Base-by-base conservation (phyloP, 2,888 invertebrate species). In the Lordiphosa fenestrarum region DNA sequence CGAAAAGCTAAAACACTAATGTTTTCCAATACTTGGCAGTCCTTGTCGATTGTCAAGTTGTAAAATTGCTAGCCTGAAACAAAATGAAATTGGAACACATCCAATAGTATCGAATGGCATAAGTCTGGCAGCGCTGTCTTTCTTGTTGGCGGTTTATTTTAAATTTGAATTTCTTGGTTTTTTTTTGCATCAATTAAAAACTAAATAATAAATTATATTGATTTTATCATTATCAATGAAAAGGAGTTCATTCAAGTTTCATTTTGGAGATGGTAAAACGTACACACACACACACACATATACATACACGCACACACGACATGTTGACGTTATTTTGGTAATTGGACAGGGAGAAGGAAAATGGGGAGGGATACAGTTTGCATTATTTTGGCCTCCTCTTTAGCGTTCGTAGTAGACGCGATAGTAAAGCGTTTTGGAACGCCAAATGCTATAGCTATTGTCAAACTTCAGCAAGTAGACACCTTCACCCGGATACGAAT, bases 401-500 rank as follows among this genome's bases (percentile, higher is more conserved):
- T 88, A 92, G 84, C 95, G 94, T 50, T 96, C 98, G 89, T 99
- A 99, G 90, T 98, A 99, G 49, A 99, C 98, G 90, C 99, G 94
- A 90, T 99, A 99, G 90, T 99, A 99, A 53, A 99, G 93, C 42
- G 98, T 98, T 93, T 99, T 99, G 77, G 98, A 98, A 85, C 99
- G 93, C 99, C 99, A 99, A 74, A 99, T 92, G 53, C 98, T 98
- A 90, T 98, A 99, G 0, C 98, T 97, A 91, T 99, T 99, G 91
- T 99, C 99, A 90, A 99, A 99, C 91, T 99, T 99, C 39, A 99
- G 92, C 87, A 99, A 91, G 90, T 99, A 99, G 37, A 98, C 96
- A 13, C 99, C 99, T 90, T 96, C 95, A 2, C 98, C 98, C 1
- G 99, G 99, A 90, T 99, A 99, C 50, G 94, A 93, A 90, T 99